Evolutionary conservation across 2,888 invertebrate species (phyloP), one percentile per base, ranked within the genome.

Genomic region (Platynereis dumerilii): DNA sequence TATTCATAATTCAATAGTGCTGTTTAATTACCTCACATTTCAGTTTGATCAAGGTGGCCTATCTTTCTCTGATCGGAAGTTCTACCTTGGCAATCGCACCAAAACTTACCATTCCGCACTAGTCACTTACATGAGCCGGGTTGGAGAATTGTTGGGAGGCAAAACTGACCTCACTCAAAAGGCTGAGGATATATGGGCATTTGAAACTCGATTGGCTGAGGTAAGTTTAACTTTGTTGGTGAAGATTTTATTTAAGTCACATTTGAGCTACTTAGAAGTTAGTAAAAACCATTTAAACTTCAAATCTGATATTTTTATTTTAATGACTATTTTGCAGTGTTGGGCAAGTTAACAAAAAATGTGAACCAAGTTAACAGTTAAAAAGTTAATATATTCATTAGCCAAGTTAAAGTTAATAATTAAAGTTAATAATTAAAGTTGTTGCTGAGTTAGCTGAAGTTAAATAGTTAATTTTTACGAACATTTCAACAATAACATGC

Each of bases 41-140:
- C 73, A 80, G 80, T 74, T 80, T 69, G 60, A 66, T 12, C 80
- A 81, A 63, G 29, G 67, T 39, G 78, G 78, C 2, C 68, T 80
- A 52, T 74, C 78, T 1, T 69, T 81, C 2, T 57, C 61, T n/a
- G 69, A 69, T 5, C 61, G 67, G 24, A 71, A 73, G n/a, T 74
- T 74, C 56, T 80, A 80, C 69, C 69, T 75, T 17, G 63, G 64
- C 1, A 73, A 75, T 56, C 67, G 71, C 27, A 65, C 53, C 3
- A 54, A 69, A 44, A 66, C 67, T 28, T 71, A 72, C 54, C 70
- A 74, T 34, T 55, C 60, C 1, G 78, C 75, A 0, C 76, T 71
- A 53, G 53, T 78, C 0, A 53, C 68, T 15, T 80, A 70, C 56
- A 70, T 69, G 5, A 67, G 68, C 17, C 59, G 71, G 12, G 55